Base-by-base conservation (phyloP, 1,140 invertebrate species). In the Choristoneura fumiferana region DNA sequence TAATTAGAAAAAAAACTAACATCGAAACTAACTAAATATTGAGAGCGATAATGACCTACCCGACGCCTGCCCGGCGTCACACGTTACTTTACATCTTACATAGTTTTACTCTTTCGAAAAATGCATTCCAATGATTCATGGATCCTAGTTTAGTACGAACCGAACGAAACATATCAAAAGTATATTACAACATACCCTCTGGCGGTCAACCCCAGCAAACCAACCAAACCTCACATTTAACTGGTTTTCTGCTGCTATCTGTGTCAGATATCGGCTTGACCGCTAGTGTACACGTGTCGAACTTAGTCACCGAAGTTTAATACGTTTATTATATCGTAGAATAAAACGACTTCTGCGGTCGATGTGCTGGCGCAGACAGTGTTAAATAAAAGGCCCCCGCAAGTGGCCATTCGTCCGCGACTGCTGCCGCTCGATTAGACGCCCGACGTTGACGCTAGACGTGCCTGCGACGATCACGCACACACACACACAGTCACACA, bases 21-120 rank as follows among this genome's bases (percentile, higher is more conserved):
- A 81, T 81, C 70, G 58, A 80, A 78, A 78, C 69, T 79, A 78
- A 83, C 67, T 73, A 76, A 78, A 71, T 60, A 60, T 71, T 60
- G 64, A 72, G 64, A 63, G 35, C 54, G 45, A 52, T 57, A 54
- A 22, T 58, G 22, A 45, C 57, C 54, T 64, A 49, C 17, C 43
- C 17, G 43, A 49, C 43, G 43, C 43, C 18, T 22, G 17, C 17
- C 43, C 43, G 43, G 43, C 43, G 43, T n/a, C 29, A 49, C 40
- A n/a, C 13, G 5, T 17, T 22, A 43, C 43, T 49, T 49, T 49
- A 49, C 43, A 49, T 49, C 43, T 49, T 49, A 49, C 43, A 49
- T 49, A 49, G n/a, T 49, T 45, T 49, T 22, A 29, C 29, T 49
- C 18, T 49, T 33, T 22, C 40, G 40, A 45, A 57, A 64, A 64